Percentiles rank a stretch among this genome's conserved stretches.
Conservation (phyloP, 2,888 invertebrate species). For the Herminia tarsipennalis region DNA sequence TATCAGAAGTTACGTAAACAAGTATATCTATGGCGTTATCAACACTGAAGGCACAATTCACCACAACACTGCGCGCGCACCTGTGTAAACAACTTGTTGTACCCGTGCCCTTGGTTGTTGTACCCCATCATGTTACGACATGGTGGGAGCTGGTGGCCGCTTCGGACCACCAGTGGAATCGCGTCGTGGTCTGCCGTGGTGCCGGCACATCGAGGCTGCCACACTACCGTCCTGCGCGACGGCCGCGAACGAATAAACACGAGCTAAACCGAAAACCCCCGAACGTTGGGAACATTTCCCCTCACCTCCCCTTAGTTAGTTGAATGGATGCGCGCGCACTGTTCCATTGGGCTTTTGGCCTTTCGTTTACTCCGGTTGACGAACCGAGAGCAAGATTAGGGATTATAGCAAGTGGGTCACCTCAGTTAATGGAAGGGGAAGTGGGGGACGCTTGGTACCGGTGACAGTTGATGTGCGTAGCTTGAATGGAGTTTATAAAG, state of each 20-base stretch:
- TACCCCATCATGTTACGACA: slow-evolving; percentile 92
- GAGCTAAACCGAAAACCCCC: slow-evolving; percentile 31
- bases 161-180: slow-evolving; percentile 82
- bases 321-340: slow-evolving; percentile 78
- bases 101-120: slow-evolving; percentile 91
- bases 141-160: slow-evolving; percentile 81
- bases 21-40: slow-evolving; percentile 39
- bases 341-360: slow-evolving; percentile 12
- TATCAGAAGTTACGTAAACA: slow-evolving; percentile 40
- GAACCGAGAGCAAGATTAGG: slow-evolving; percentile 49
- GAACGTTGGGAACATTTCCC: slow-evolving; percentile 18
- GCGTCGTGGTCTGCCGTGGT: slow-evolving; percentile 83
- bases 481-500: slow-evolving; percentile 39
- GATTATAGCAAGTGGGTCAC: slow-evolving; percentile 61
- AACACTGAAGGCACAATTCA: slow-evolving; percentile 31
- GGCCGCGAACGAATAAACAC: slow-evolving; percentile 61
- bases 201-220: slow-evolving; percentile 56
- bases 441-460: slow-evolving; percentile 22
- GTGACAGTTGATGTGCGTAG: slow-evolving; percentile 22
- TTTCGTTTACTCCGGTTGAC: slow-evolving; percentile 40
- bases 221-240: slow-evolving; percentile 58
- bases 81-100: slow-evolving; percentile 94
- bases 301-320: slow-evolving; percentile 31
- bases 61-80: slow-evolving; percentile 74
- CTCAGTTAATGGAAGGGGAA: slow-evolving; percentile 45